Percentiles rank a stretch among this genome's conserved stretches.
Conservation (phyloP, 2,888 invertebrate genomes). For the Spilarctia lutea region DNA sequence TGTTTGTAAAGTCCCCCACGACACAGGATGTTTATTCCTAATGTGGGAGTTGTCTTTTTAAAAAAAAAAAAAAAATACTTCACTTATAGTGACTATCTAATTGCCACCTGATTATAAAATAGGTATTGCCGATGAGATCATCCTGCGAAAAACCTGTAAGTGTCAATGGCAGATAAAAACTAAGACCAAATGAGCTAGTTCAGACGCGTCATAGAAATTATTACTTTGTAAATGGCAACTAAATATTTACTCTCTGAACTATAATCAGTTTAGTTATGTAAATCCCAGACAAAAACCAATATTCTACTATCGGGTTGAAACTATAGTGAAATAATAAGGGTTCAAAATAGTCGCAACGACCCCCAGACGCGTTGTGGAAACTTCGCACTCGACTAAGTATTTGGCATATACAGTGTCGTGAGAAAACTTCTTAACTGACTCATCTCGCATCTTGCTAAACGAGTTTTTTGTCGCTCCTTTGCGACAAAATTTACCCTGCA, state of each 20-base stretch:
- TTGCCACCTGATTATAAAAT: no score
- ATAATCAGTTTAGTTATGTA: not conserved
- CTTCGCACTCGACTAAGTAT: slow-evolving; percentile 72
- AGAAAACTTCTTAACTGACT: slow-evolving; percentile 69
- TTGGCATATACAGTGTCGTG: slow-evolving; percentile 75
- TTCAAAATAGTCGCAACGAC: slow-evolving; percentile 52
- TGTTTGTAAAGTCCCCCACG: no score
- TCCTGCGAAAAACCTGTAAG: not conserved
- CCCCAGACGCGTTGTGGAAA: slow-evolving; percentile 66
- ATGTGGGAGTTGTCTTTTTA: no score
- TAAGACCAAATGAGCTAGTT: not conserved
- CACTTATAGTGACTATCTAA: not conserved
- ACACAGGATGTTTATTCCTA: no score
- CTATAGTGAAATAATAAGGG: slow-evolving; percentile 54
- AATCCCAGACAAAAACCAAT: not conserved
- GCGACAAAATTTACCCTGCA: slow-evolving; percentile 33
- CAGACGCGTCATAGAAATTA: not conserved
- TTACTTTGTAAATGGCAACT: not conserved
- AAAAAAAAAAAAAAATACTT: not conserved
- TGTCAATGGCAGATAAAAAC: not conserved
- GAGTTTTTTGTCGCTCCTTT: slow-evolving; percentile 33
- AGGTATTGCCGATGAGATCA: not conserved
- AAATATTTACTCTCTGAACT: not conserved
- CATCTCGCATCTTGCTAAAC: slow-evolving; percentile 56
- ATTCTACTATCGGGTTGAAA: not conserved